A percentile compares a stretch with the other conserved stretches of the same genome.
phyloP scores from a whole-genome alignment of 2,113 vertebrate genomes.

The Mirza zaza region DNA sequence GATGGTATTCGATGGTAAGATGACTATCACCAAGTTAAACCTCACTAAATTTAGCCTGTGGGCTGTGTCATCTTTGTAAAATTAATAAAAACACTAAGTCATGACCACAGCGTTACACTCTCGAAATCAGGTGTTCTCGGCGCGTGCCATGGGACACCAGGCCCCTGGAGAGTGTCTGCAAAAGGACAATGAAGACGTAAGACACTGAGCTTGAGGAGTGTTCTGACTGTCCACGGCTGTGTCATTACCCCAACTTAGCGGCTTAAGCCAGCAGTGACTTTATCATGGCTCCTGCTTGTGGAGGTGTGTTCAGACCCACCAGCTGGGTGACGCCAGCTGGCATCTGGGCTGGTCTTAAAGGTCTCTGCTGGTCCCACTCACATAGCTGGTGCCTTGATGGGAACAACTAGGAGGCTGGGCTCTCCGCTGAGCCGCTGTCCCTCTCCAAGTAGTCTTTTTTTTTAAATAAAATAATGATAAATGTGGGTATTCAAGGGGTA shows the following conservation, averaged over 20 bases:
- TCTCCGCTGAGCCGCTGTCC: too few relatives aligned
- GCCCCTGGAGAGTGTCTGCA: background rate
- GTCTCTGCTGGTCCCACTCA: background rate
- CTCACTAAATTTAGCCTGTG: background rate
- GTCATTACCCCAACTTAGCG: background rate
- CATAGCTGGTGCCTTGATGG: background rate
- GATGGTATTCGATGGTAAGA: background rate
- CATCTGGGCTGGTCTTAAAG: background rate
- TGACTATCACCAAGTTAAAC: background rate
- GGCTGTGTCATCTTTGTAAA: background rate
- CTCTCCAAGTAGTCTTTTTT: background rate
- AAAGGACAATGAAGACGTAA: background rate
- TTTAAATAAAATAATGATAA: background rate
- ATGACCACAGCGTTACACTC: background rate
- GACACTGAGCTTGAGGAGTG: rapidly evolving
- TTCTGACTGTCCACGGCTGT: background rate
- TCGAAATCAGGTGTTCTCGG: background rate
- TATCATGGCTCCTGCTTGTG: background rate
- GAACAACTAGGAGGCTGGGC: background rate
- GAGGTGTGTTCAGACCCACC: background rate
- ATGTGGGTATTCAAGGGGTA: background rate
- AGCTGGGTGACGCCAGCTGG: background rate
- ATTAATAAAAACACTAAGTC: background rate
- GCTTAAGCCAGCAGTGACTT: background rate
- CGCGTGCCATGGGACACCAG: too few relatives aligned